Percentiles rank a stretch among this genome's conserved stretches.
phyloP scores from a whole-genome alignment of 1,140 invertebrate species.

The Popillia japonica region DNA sequence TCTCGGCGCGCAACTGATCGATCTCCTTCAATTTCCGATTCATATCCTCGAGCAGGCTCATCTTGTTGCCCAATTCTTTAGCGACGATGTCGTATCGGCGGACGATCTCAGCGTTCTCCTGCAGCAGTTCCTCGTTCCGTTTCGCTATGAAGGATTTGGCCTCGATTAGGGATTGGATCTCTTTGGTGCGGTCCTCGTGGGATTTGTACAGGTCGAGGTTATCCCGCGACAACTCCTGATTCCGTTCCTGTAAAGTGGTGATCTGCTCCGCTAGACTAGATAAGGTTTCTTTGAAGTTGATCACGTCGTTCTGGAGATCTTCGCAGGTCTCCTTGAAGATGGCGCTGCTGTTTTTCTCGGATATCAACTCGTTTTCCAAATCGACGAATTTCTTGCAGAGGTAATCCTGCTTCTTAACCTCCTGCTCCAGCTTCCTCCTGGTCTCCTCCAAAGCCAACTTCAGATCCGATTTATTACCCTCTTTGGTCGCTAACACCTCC shows the following conservation, averaged over 20 bases:
- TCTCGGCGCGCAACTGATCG: slow-evolving; percentile 7
- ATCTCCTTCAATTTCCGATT: slow-evolving; percentile 14
- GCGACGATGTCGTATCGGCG: not conserved
- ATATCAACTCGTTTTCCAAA: not conserved
- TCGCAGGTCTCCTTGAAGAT: not conserved
- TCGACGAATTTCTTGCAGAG: slow-evolving; percentile 14
- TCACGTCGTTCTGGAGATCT: not conserved
- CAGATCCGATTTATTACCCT: not conserved
- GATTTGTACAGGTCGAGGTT: not conserved
- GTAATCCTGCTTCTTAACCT: slow-evolving; percentile 6
- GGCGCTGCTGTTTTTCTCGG: not conserved
- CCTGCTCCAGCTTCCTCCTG: not conserved
- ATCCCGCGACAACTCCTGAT: not conserved
- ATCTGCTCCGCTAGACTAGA: not conserved
- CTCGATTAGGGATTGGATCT: not conserved
- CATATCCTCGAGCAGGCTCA: not conserved
- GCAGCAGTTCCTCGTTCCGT: not conserved
- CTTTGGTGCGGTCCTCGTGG: not conserved
- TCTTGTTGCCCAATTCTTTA: not conserved
- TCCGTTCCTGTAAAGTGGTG: not conserved
- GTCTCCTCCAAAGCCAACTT: not conserved
- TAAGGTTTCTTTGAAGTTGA: not conserved
- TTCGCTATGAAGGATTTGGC: not conserved
- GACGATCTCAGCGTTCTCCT: not conserved
- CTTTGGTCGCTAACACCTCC: not conserved